Evolutionary conservation across 2,797 vertebrate species (phyloP).

Genomic region (Bothrops alternatus): DNA sequence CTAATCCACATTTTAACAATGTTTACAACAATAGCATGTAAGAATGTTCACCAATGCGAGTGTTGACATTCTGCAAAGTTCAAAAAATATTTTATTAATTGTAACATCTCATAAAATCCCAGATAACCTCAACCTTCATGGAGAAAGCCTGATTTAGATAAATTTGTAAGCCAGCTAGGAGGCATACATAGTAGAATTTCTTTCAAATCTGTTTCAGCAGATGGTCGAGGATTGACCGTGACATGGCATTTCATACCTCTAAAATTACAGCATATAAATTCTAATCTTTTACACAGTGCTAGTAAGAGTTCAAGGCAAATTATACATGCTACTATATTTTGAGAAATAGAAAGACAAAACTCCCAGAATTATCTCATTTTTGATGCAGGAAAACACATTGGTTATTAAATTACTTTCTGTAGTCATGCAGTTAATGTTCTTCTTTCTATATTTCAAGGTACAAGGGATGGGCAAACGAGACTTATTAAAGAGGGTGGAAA

Average conservation of each 20-base stretch:
- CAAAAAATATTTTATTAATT: not conserved
- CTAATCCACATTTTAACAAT: not conserved
- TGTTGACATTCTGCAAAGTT: not conserved
- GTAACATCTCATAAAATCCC: not conserved
- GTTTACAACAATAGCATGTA: not conserved
- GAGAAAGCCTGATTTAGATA: not conserved
- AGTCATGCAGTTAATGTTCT: not conserved
- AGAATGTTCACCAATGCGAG: not conserved
- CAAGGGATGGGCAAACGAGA: conserved; percentile 93
- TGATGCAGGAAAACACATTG: not conserved
- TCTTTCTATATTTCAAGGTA: conserved; percentile 74
- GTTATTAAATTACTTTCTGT: not conserved
- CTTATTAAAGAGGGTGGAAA: conserved; percentile 86
- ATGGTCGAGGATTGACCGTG: not conserved
- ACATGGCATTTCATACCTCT: not conserved
- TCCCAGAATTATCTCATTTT: not conserved
- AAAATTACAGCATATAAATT: not conserved
- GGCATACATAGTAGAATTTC: not conserved
- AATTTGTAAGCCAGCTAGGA: not conserved
- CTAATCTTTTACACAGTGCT: not conserved
- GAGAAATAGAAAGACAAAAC: not conserved
- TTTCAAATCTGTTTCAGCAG: not conserved
- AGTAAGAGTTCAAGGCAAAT: not conserved
- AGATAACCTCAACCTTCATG: not conserved
- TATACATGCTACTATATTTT: not conserved